Conservation (phyloP, 2,888 invertebrate species). For the Lasius platythorax region DNA sequence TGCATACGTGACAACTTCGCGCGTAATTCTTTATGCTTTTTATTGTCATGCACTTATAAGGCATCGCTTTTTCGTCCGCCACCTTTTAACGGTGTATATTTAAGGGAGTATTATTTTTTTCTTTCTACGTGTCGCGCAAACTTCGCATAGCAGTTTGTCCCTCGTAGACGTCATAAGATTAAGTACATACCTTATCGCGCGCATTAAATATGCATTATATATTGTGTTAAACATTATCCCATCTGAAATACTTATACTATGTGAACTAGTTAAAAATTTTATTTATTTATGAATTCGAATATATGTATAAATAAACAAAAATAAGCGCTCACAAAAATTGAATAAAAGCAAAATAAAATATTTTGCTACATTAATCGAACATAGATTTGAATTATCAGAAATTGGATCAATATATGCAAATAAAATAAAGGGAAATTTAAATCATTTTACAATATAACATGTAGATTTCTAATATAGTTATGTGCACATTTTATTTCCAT, state of each 20-base stretch:
- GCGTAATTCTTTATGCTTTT: constrained; percentile 64
- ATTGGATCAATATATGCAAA: background rate
- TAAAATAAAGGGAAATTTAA: background rate
- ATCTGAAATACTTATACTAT: background rate
- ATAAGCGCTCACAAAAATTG: background rate
- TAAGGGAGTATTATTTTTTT: constrained; percentile 42
- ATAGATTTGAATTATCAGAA: background rate
- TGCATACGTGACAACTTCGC: constrained; percentile 65
- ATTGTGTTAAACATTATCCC: background rate
- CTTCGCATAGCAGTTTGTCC: constrained; percentile 35
- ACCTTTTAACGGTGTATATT: constrained; percentile 17
- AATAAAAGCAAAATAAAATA: constrained; percentile 1
- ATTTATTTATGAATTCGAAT: background rate
- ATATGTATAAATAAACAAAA: background rate
- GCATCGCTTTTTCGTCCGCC: constrained; percentile 38
- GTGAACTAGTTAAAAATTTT: constrained; percentile 19
- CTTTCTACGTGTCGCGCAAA: constrained; percentile 42
- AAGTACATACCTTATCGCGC: background rate
- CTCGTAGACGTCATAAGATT: background rate
- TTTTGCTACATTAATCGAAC: background rate
- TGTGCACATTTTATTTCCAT: background rate
- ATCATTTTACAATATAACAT: background rate
- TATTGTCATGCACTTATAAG: constrained; percentile 68
- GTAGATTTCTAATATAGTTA: background rate
- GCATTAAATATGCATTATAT: constrained; percentile 14